Evolutionary conservation across 2,888 invertebrate species (phyloP).

Genomic region (Plagodis pulveraria): DNA sequence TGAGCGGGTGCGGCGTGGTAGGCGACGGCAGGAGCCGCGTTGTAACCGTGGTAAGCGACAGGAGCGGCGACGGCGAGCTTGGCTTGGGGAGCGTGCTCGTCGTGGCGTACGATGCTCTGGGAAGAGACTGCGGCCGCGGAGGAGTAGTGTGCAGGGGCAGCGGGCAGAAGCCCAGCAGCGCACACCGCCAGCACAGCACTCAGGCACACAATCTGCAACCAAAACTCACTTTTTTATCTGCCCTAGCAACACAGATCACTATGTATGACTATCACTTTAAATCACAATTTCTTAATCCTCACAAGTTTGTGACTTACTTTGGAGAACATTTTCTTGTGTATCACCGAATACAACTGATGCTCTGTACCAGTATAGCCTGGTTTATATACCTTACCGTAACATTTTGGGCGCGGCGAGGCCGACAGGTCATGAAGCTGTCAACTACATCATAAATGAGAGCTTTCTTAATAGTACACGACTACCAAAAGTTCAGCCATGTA

Average conservation of each 20-base stretch:
- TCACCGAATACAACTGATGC: conserved; percentile 62
- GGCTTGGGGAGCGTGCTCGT: conserved; percentile 53
- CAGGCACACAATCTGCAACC: conserved; percentile 60
- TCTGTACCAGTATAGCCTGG: conserved; percentile 46
- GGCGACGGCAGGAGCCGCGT: conserved; percentile 61
- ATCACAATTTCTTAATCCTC: background rate
- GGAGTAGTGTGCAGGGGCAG: conserved; percentile 68
- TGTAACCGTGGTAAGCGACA: conserved; percentile 73
- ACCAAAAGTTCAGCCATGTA: background rate
- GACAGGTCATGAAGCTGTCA: conserved; percentile 62
- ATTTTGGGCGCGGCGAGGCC: conserved; percentile 70
- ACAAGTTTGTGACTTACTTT: conserved; percentile 59
- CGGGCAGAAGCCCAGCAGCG: conserved; percentile 64
- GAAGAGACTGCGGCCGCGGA: conserved; percentile 70
- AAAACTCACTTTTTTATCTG: conserved; percentile 13
- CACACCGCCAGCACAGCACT: conserved; percentile 73
- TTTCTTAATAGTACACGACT: conserved; percentile 21
- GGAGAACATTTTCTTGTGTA: conserved; percentile 67
- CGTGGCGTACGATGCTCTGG: conserved; percentile 65
- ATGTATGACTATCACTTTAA: background rate
- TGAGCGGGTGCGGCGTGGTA: conserved; percentile 55
- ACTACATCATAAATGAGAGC: conserved; percentile 32
- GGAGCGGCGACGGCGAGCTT: conserved; percentile 38
- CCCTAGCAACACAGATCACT: background rate
- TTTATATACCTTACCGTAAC: conserved; percentile 63